Percentiles rank a stretch among this genome's conserved stretches.
Conservation (phyloP, 1,140 invertebrate species). For the Musca domestica region DNA sequence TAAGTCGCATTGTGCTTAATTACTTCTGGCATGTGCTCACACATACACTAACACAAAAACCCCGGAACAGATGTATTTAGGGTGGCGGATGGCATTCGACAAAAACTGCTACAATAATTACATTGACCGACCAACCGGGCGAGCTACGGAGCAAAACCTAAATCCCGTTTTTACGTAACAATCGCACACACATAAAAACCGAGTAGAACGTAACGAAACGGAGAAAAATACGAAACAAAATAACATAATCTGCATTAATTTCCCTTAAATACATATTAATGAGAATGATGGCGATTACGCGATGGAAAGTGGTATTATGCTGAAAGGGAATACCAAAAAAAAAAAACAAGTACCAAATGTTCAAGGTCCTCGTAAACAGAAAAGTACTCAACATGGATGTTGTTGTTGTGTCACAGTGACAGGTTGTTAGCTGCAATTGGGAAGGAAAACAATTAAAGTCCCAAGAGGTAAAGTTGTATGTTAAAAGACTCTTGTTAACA, state of each 20-base stretch:
- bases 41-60: background rate
- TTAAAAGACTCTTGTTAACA: no score
- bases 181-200: background rate
- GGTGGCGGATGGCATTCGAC: no score
- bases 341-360: background rate
- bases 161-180: background rate
- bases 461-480: no score
- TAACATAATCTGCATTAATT: background rate
- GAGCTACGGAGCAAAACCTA: conserved; percentile 1
- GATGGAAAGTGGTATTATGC: background rate
- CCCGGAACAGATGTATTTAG: background rate
- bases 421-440: no score
- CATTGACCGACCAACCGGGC: background rate
- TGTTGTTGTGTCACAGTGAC: no score
- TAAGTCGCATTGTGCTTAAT: no score
- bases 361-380: background rate
- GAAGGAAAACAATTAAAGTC: no score
- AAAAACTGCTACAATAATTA: background rate
- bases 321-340: background rate
- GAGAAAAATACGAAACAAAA: background rate
- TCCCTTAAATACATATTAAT: conserved; percentile 11
- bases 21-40: no score
- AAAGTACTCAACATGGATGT: no score
- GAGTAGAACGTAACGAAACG: background rate
- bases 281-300: background rate